phyloP scores from a whole-genome alignment of 2,797 vertebrate genomes.

The Dryobates pubescens region DNA sequence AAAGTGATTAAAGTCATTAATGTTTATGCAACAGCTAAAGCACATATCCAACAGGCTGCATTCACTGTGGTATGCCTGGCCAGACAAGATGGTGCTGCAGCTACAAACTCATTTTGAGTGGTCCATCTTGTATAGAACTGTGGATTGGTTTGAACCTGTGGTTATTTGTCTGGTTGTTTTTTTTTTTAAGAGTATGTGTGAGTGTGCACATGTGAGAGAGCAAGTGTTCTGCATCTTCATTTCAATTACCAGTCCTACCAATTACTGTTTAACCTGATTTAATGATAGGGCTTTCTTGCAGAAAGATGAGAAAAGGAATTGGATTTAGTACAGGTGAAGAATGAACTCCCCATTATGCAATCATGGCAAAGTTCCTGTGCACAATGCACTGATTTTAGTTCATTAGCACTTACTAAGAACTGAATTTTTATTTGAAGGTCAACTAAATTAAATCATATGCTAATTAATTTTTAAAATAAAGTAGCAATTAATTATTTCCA shows the following conservation, averaged over 20 bases:
- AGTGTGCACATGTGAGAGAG: neutral
- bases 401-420: conserved; percentile 67
- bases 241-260: neutral
- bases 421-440: conserved; percentile 71
- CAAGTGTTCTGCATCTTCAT: neutral
- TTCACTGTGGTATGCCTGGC: neutral
- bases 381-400: conserved; percentile 43
- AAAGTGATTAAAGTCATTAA: conserved; percentile 33
- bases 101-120: neutral
- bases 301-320: neutral
- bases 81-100: neutral
- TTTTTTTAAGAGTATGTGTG: neutral
- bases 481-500: conserved; percentile 63
- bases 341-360: neutral
- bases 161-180: neutral
- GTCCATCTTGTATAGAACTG: neutral
- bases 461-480: conserved; percentile 75
- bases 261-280: neutral
- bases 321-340: neutral
- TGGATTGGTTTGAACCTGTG: neutral
- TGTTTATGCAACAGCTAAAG: conserved; percentile 24
- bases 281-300: neutral
- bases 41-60: neutral
- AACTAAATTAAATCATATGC: conserved; percentile 66
- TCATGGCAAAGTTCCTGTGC: conserved; percentile 4